Conservation (phyloP, 2,113 vertebrate genomes). For the Penelope pileata region DNA sequence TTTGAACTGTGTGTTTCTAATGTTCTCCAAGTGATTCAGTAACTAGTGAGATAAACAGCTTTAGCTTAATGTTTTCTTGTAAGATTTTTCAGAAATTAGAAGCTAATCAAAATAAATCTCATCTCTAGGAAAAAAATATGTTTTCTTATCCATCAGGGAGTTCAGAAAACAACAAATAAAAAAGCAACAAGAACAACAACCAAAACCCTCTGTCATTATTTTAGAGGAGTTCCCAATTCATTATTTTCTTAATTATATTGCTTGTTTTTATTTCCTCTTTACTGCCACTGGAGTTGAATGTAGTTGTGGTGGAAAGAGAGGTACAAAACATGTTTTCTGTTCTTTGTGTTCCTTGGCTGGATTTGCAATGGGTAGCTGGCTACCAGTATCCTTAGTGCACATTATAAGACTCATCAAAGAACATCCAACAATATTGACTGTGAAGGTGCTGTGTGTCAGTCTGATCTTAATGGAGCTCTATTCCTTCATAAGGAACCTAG, state of each 20-base stretch:
- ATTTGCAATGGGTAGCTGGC: neutral
- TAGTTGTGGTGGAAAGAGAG: neutral
- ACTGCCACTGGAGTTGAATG: neutral
- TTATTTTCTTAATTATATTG: neutral
- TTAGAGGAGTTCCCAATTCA: neutral
- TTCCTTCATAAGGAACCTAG: neutral
- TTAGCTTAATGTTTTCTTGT: neutral
- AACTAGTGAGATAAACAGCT: neutral
- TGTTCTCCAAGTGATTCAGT: neutral
- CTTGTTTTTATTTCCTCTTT: neutral
- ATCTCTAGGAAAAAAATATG: neutral
- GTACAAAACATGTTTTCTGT: neutral
- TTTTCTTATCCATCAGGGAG: neutral
- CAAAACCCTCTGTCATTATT: accelerated
- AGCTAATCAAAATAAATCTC: neutral
- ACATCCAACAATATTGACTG: neutral
- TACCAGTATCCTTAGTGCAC: neutral
- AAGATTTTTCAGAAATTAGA: neutral
- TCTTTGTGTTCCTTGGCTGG: neutral
- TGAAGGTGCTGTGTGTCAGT: accelerated
- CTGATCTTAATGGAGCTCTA: neutral
- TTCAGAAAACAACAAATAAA: neutral
- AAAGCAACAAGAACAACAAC: neutral
- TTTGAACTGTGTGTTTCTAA: neutral
- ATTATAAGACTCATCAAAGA: neutral